Evolutionary conservation across 2,888 invertebrate species (phyloP), one percentile per base, ranked within the genome.

Genomic region (Pomacea canaliculata): DNA sequence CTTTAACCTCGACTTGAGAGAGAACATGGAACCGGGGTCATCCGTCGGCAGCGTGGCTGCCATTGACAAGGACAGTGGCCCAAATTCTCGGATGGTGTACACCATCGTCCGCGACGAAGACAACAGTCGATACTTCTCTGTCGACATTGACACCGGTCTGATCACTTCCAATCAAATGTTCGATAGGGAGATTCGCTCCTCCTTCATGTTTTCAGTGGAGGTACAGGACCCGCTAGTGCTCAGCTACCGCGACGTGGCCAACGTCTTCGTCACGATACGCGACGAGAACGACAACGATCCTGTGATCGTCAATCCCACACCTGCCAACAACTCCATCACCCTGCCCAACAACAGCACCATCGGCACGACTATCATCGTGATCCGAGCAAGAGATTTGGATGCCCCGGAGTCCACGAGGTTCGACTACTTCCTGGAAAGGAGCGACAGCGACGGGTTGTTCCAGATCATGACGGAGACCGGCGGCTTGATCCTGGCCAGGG

Each of bases 231-330:
- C 95, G 88, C 80, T 79, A 46, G 80, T 83, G 7, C 19, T 12
- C 12, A 93, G 94, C 37, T 93, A 94, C 85, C 95, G 96, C 0
- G 95, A 96, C 81, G 95, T 94, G 88, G 95, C 97, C 0, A 95
- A 95, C 87, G 96, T 99, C 0, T 97, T 98, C 90, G 96, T 99
- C 83, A 95, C 96, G 0, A 95, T 99, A 0, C 95, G 95, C 0
- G 99, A 99, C 89, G 97, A 97, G 0, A 99, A 99, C 89, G 99
- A 99, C 89, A 98, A 99, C 90, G 94, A 95, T 10, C 98, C 98
- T 0, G 79, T 83, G 10, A 85, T 89, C 62, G 78, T 82, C 7
- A 85, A 86, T 77, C 89, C 89, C 3, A 82, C 83, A 63, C 80
- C 82, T 67, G 70, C 77, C 70, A 86, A 88, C 79, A 84, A 86